phyloP scores from a whole-genome alignment of 2,113 vertebrate genomes.

The Calyptomena viridis region DNA sequence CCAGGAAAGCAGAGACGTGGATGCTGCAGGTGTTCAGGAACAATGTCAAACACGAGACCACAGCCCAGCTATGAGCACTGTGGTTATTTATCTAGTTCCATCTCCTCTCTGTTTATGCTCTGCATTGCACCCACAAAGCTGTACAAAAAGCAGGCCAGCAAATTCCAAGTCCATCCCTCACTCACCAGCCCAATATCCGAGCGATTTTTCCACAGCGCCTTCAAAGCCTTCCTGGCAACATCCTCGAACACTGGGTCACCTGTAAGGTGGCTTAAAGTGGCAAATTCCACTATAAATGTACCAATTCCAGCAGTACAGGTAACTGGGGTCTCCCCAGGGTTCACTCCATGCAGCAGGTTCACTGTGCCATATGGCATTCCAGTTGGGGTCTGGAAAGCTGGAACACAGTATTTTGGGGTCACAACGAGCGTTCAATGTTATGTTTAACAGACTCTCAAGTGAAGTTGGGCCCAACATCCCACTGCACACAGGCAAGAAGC shows the following conservation, averaged over 20 bases:
- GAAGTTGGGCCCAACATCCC: not conserved
- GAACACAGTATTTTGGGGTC: not conserved
- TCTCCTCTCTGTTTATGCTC: not conserved
- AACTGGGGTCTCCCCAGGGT: constrained; percentile 90
- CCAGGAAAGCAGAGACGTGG: not conserved
- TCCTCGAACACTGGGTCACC: constrained; percentile 88
- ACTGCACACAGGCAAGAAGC: not conserved
- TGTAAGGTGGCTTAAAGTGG: constrained; percentile 89
- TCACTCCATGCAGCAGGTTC: constrained; percentile 90
- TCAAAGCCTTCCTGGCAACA: constrained; percentile 83
- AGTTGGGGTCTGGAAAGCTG: constrained; percentile 94
- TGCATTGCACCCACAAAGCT: not conserved
- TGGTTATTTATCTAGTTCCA: not conserved
- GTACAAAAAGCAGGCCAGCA: not conserved
- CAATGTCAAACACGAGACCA: rapidly evolving
- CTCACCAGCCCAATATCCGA: constrained; percentile 95
- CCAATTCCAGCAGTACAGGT: constrained; percentile 96
- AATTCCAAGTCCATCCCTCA: not conserved
- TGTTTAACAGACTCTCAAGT: not conserved
- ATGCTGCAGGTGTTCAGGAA: not conserved
- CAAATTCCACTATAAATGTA: constrained; percentile 96
- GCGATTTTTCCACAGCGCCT: constrained; percentile 88
- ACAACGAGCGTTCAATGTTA: not conserved
- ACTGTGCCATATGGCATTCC: constrained; percentile 98
- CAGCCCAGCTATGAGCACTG: not conserved